phyloP scores from a whole-genome alignment of 2,888 invertebrate species.

The Copidosoma aretas region DNA sequence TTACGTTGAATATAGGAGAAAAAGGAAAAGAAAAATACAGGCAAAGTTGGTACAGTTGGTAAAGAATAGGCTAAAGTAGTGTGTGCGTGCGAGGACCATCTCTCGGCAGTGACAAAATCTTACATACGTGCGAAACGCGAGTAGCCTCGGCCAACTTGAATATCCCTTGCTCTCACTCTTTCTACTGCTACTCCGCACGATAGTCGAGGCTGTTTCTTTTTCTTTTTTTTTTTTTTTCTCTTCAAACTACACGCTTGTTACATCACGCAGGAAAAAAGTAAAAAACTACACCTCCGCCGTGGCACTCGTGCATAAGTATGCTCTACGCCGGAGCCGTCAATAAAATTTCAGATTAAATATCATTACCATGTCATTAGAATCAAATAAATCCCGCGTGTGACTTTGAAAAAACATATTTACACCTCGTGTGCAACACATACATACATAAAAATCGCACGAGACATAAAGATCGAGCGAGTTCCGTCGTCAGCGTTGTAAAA shows the following conservation, averaged over 20 bases:
- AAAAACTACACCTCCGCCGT: neutral
- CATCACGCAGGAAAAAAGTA: neutral
- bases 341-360: neutral
- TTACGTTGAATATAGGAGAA: neutral
- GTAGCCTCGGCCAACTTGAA: conserved; percentile 61
- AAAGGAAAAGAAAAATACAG: conserved; percentile 23
- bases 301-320: neutral
- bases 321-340: too few relatives aligned
- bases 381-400: neutral
- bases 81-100: conserved; percentile 47
- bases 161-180: conserved; percentile 44
- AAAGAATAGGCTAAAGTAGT: conserved; percentile 8
- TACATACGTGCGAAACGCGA: conserved; percentile 52
- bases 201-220: conserved; percentile 18
- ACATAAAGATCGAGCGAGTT: neutral
- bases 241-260: neutral
- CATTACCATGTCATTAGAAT: neutral
- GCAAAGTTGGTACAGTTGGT: neutral
- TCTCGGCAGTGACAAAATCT: conserved; percentile 51
- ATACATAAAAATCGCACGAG: neutral
- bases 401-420: neutral
- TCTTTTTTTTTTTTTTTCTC: neutral
- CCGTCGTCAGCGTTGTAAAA: neutral
- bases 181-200: conserved; percentile 34
- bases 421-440: neutral